Evolutionary conservation across 2,888 invertebrate genomes (phyloP), one percentile per base, ranked within the genome.

Genomic region (Xanthostigma xanthostigma): DNA sequence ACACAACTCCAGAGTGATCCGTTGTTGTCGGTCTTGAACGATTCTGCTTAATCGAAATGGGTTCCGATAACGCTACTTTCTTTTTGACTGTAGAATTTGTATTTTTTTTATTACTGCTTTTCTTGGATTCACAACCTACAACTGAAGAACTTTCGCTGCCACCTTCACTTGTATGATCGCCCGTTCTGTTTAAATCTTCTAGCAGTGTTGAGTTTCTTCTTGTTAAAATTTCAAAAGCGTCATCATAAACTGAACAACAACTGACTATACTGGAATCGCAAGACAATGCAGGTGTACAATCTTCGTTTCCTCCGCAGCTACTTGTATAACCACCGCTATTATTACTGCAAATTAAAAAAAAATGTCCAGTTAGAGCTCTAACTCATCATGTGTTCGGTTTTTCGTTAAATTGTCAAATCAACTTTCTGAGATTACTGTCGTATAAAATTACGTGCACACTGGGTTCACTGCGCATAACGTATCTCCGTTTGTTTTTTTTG

Each of bases 71-170:
- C 6, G 53, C 47, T 11, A 49, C 51, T 48, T 57, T 59, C 47
- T 60, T 60, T 46, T 59, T 61, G 14, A 49, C 51, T 35, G 47
- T 50, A 35, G 27, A 27, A 27, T 27, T 27, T 27, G 27, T 27
- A 27, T 27, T 27, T 27, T 27, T 27, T 27, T 27, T 27, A 27
- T 27, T 27, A 27, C 27, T 27, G 27, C 27, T 27, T 27, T 27
- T 27, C 27, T 27, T 27, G 1, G 62, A 61, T 9, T 60, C 59
- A 48, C 66, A 67, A 17, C 74, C 73, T 4, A 80, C 76, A 36
- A 84, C 65, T 0, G 84, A 84, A 0, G 85, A 84, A 62, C 84
- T 86, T 60, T 87, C 87, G 55, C 86, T 86, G 44, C 86, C 86
- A 54, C 77, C 79, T 57, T 81, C 81, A 59, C 79, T 79, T 45